Base-by-base conservation (phyloP, 2,797 vertebrate genomes). In the Pseudocheirus occidentalis region DNA sequence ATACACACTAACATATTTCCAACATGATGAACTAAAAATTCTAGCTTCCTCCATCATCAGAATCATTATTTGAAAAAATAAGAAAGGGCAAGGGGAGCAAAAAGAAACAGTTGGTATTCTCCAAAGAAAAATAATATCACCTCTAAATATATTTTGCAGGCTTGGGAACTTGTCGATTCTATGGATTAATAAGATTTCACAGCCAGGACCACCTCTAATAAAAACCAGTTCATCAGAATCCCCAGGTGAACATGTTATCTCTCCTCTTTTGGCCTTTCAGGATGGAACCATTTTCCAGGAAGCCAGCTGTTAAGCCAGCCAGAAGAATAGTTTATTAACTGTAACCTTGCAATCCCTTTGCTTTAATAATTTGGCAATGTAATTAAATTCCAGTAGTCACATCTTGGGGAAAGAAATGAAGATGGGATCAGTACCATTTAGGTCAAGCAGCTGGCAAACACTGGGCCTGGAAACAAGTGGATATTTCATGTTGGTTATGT, bases 371-470 rank as follows among this genome's bases (percentile, higher is more conserved):
- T 94, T 94, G 96, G 53, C 55, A 73, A 9, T 95, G 94, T 2
- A 52, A 95, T 95, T 97, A 96, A 98, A 98, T 98, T 98, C 95
- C 96, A 97, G 95, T 96, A 96, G 93, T 98, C 95, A 95, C 57
- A 90, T 98, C 92, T 95, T 95, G 97, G 92, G 91, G 73, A 96
- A 91, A 2, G 55, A 96, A 93, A 40, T 52, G 93, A 91, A 12
- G 95, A 46, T 50, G 91, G 90, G 95, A 92, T 57, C 81, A 94
- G 27, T 92, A 57, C n/a, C 95, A 91, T 92, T 97, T 87, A 92
- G 92, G 90, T 81, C 95, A 95, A 98, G 94, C 95, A 97, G 96
- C 98, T 98, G 97, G 97, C 95, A 97, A 95, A 95, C 0, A 21
- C 11, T 52, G 24, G 59, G 91, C 14, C 59, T 94, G 27, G 73